Base-by-base conservation (phyloP, 1,140 invertebrate species). In the Nixonia krombeini region DNA sequence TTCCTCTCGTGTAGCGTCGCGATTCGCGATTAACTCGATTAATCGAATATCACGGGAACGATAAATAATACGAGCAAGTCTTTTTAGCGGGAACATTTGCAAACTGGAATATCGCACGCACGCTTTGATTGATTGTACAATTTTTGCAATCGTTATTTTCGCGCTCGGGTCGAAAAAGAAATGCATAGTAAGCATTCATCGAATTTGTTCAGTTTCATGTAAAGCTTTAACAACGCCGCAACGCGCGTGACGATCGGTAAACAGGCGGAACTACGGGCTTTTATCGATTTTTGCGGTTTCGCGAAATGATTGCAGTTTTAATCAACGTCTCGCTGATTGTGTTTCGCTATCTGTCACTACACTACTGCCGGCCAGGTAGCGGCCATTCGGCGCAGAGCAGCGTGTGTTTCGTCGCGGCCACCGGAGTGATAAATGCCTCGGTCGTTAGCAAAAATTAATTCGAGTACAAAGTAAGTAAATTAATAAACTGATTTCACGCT, bases 211-310 rank as follows among this genome's bases (percentile, higher is more conserved):
- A n/a, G 21, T 21, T 21, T 3, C 6, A 21, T 6, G 6, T 21
- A 21, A 21, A 21, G 21, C 18, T 28, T 38, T 18, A n/a, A n/a
- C n/a, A n/a, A n/a, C n/a, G n/a, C n/a, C n/a, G n/a, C n/a, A n/a
- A n/a, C n/a, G 35, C 10, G 15, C 28, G 33, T 38, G 28, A 33
- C 37, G 29, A 52, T 52, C 50, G 50, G 26, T 23, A 13, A 42
- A 31, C 26, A 21, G 40, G 26, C 25, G n/a, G 28, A 44, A 47
- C 23, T 40, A 23, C 18, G 26, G 51, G 42, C 46, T 62, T 59
- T 63, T 69, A 59, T 63, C 55, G 58, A 49, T 55, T 64, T 70
- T 50, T 33, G 49, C 26, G 57, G 57, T 62, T 46, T 9, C 40
- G 26, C 21, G 26, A 41, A 52, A 52, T 52, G 40, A 61, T 61